These are phyloP conservation scores for Aurelia sp. DNA, from an alignment of 30 jellyfish, hydroid and myxozoan species.

Conservation along the genomic window DNA sequence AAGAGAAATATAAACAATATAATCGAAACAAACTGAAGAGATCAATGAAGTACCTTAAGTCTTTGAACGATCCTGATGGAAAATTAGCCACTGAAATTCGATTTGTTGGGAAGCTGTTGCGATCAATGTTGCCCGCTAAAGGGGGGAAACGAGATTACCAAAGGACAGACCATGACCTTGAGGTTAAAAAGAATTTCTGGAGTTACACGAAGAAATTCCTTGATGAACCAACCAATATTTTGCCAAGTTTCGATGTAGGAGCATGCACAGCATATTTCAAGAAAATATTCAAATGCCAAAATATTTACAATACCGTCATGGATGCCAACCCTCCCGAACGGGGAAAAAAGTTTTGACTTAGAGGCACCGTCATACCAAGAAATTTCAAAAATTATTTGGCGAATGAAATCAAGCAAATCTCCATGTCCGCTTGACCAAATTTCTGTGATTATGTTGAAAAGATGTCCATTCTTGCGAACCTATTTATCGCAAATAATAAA, in stretches of 20 bases:
- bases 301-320: constrained; percentile 16
- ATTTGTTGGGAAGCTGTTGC: too few species aligned
- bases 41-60: too few species aligned
- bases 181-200: too few species aligned
- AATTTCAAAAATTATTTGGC: constrained; percentile 15
- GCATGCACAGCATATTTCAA: constrained; percentile 27
- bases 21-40: too few species aligned
- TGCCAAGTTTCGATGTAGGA: constrained; percentile 19
- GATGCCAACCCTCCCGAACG: constrained; percentile 2
- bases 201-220: not conserved
- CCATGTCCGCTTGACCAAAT: constrained; percentile 61
- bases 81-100: too few species aligned
- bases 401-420: constrained; percentile 37
- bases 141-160: too few species aligned
- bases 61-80: too few species aligned
- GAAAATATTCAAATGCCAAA: constrained; percentile 15
- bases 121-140: too few species aligned
- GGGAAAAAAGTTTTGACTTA: constrained; percentile 5
- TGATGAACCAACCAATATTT: constrained; percentile 18
- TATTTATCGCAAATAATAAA: not conserved
- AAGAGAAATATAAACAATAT: too few species aligned
- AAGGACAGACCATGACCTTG: too few species aligned
- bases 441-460: constrained; percentile 31
- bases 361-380: constrained; percentile 38
- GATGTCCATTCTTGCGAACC: constrained; percentile 54